A percentile compares a stretch with the other conserved stretches of the same genome.
These are phyloP conservation scores for Melanostoma scalare DNA, from an alignment of 2,888 invertebrate genomes.

Conservation along the genomic window DNA sequence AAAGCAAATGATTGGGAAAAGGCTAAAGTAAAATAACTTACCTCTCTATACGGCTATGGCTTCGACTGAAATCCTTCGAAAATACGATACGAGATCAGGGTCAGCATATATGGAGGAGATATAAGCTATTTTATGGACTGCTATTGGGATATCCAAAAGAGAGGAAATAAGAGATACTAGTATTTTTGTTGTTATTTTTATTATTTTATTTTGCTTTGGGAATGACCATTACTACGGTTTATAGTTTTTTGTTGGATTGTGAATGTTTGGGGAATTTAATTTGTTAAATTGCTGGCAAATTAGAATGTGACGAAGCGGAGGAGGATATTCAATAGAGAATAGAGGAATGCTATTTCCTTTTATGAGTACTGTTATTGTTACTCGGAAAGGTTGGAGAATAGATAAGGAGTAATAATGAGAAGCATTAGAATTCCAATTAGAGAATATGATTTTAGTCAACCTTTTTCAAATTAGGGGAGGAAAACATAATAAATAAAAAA, in stretches of 20 bases:
- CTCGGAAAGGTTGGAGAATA: too few relatives aligned
- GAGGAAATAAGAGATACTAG: constrained; percentile 1
- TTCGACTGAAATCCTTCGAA: constrained; percentile 17
- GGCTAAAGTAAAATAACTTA: constrained; percentile 36
- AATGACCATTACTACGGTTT: constrained; percentile 1
- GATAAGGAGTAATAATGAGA: too few relatives aligned
- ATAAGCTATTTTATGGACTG: constrained; percentile 13
- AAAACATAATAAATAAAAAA: too few relatives aligned
- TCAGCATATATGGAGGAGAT: constrained; percentile 23
- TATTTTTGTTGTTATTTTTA: neutral
- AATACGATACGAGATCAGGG: constrained; percentile 25
- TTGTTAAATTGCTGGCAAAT: constrained; percentile 60
- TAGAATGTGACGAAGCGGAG: constrained; percentile 39
- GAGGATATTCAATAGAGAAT: constrained; percentile 9
- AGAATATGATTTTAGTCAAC: too few relatives aligned
- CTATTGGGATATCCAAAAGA: neutral
- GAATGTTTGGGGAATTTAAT: constrained; percentile 44
- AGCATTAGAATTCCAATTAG: too few relatives aligned
- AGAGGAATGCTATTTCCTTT: constrained; percentile 26
- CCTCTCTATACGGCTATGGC: neutral
- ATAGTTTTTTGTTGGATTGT: constrained; percentile 22
- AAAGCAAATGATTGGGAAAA: constrained; percentile 49
- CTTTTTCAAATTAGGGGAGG: too few relatives aligned
- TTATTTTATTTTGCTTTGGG: neutral
- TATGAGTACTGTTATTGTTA: constrained; percentile 21